Evolutionary conservation across 2,113 vertebrate genomes (phyloP).

Genomic region (Psophia crepitans): DNA sequence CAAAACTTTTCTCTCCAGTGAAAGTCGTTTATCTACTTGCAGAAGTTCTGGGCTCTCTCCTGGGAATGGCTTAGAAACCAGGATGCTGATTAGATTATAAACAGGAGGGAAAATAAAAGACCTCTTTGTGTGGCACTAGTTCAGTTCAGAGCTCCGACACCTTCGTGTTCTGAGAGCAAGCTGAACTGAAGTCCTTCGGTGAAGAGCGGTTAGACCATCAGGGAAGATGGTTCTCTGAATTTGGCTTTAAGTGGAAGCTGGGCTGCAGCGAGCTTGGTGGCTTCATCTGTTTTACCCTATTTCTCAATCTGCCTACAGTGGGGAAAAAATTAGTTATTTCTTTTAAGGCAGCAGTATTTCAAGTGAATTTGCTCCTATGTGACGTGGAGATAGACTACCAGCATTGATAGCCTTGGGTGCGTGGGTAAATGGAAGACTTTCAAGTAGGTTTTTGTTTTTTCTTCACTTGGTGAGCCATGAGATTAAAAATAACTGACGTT

Average conservation of each 20-base stretch:
- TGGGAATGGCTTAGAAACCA: not conserved
- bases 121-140: not conserved
- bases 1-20: not conserved
- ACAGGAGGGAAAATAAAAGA: not conserved
- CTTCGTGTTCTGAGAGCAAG: not conserved
- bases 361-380: not conserved
- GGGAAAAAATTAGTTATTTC: not conserved
- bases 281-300: not conserved
- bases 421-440: not conserved
- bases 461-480: not conserved
- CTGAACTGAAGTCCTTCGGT: not conserved
- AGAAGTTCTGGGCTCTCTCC: not conserved
- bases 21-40: not conserved
- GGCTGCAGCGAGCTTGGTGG: not conserved
- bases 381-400: not conserved
- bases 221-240: too few relatives aligned
- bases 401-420: not conserved
- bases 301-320: not conserved
- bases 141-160: not conserved
- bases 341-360: not conserved
- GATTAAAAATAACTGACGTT: not conserved
- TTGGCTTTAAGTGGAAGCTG: not conserved
- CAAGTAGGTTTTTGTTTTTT: not conserved
- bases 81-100: not conserved
- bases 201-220: fast-evolving